phyloP scores from a whole-genome alignment of 2,888 invertebrate species.

The Aporophyla lueneburgensis region DNA sequence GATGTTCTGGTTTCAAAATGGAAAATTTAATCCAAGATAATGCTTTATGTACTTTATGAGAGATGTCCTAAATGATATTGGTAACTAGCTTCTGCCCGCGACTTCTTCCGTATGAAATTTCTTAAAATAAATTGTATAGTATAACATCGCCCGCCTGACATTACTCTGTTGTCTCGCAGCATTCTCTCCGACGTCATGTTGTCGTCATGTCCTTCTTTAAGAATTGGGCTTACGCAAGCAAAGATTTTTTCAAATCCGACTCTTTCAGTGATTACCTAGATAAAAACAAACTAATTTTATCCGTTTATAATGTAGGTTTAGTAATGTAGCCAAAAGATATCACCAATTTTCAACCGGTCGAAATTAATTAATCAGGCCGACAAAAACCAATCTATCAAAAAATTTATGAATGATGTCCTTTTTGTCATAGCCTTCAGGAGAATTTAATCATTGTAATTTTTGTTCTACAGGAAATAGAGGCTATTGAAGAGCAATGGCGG shows the following conservation, averaged over 20 bases:
- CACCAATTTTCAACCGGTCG: background rate
- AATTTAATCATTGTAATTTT: background rate
- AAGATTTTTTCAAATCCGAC: too few relatives aligned
- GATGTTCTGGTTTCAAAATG: background rate
- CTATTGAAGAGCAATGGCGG: conserved; percentile 99
- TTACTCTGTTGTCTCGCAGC: too few relatives aligned
- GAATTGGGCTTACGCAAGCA: too few relatives aligned
- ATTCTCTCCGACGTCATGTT: too few relatives aligned
- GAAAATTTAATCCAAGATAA: background rate
- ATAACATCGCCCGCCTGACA: too few relatives aligned
- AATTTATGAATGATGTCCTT: background rate
- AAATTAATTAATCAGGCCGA: background rate
- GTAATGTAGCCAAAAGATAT: background rate
- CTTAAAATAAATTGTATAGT: too few relatives aligned
- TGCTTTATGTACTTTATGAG: background rate
- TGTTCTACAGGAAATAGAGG: conserved; percentile 95
- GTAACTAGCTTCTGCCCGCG: too few relatives aligned
- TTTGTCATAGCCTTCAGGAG: background rate
- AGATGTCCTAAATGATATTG: background rate
- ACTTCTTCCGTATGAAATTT: too few relatives aligned
- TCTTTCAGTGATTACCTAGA: too few relatives aligned
- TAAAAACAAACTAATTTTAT: too few relatives aligned
- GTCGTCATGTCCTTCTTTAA: too few relatives aligned
- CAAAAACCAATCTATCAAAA: background rate
- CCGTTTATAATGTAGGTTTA: background rate